Conservation (phyloP, 2,113 vertebrate species). For the Pelmatolapia mariae region DNA sequence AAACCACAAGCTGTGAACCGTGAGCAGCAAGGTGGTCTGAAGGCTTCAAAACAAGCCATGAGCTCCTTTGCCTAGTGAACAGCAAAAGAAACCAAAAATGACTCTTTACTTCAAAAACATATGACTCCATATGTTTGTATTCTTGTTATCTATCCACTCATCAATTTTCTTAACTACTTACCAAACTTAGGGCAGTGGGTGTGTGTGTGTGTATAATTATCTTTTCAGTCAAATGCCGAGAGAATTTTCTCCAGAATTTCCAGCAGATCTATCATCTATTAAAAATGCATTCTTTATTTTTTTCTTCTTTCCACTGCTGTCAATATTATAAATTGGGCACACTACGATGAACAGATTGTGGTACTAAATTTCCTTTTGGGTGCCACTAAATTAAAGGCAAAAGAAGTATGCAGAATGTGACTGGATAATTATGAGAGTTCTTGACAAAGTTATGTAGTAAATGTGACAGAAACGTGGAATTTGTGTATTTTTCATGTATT, state of each 20-base stretch:
- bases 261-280: background rate
- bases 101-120: background rate
- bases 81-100: background rate
- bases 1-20: conserved; percentile 26
- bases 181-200: fast-evolving
- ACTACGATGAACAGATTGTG: background rate
- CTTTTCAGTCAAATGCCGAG: background rate
- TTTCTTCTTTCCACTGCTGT: background rate
- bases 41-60: background rate
- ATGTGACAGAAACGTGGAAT: background rate
- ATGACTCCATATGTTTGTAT: background rate
- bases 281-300: background rate
- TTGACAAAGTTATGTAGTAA: background rate
- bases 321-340: background rate
- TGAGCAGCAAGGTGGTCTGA: background rate
- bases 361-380: background rate
- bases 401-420: background rate
- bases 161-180: background rate
- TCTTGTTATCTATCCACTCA: fast-evolving
- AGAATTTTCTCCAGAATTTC: background rate
- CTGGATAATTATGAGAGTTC: background rate
- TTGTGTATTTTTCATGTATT: background rate
- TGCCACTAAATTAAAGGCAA: background rate
- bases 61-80: background rate
- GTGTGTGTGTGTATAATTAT: background rate